Percentiles rank a stretch among this genome's conserved stretches.
Conservation (phyloP, 2,797 vertebrate species). For the Ctenochaetus hawaiiensis region DNA sequence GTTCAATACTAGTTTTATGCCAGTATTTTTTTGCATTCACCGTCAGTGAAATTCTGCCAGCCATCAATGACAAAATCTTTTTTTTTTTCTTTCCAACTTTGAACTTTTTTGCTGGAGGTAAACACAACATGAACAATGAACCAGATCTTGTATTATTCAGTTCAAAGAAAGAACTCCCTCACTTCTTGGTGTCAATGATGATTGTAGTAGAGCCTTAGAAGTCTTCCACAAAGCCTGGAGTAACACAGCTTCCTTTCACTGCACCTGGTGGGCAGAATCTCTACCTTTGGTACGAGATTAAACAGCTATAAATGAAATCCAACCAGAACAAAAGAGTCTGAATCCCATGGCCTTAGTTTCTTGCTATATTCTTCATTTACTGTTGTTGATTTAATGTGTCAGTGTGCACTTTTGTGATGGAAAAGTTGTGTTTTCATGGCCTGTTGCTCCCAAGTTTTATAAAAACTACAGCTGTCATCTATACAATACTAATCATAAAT, state of each 20-base stretch:
- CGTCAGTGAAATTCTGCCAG: background rate
- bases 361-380: background rate
- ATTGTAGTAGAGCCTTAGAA: slow-evolving; percentile 6
- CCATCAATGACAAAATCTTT: slow-evolving; percentile 18
- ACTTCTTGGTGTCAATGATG: background rate
- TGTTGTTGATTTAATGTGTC: background rate
- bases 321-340: background rate
- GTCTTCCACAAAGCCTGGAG: slow-evolving; percentile 7
- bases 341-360: too few relatives aligned
- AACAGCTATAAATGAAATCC: background rate
- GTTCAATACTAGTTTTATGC: background rate
- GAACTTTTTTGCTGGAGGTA: slow-evolving; percentile 1
- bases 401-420: background rate
- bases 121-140: too few relatives aligned
- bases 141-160: background rate
- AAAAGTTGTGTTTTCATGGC: background rate
- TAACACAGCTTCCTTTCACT: background rate
- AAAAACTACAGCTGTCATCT: too few relatives aligned
- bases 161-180: slow-evolving; percentile 22
- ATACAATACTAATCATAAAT: too few relatives aligned
- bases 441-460: background rate
- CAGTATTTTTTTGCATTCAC: slow-evolving; percentile 3
- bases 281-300: background rate
- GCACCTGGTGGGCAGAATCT: background rate
- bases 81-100: slow-evolving; percentile 7